Base-by-base conservation (phyloP, 2,888 invertebrate genomes). In the Eupithecia inturbata region DNA sequence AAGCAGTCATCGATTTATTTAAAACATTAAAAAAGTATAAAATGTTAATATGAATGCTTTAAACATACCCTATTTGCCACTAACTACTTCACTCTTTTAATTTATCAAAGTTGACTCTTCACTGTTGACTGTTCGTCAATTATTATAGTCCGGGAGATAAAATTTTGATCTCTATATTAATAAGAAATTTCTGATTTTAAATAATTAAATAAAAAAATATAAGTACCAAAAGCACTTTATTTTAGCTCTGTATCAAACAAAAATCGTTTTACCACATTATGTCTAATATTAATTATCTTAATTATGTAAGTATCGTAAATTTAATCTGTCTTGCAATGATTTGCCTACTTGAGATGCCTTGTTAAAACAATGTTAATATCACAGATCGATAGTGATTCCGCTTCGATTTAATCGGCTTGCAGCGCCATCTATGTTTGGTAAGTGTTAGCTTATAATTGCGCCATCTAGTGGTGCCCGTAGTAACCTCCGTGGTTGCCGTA, bases 401-500 rank as follows among this genome's bases (percentile, higher is more conserved):
- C 75, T 64, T 78, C 76, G 71, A 77, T 77, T 70, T 12, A n/a
- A n/a, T n/a, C n/a, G n/a, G 62, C 67, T 75, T 66, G 64, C 49
- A 84, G 78, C 82, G 89, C 84, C 88, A 88, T 89, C 89, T 91
- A 60, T 70, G 66, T 68, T 68, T 67, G 33, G 69, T 63, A 82
- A 84, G 80, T 83, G 82, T 75, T 70, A 26, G 26, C 66, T 67
- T 74, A 33, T 49, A 39, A 60, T 31, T 84, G 78, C 82, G 87
- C 84, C 88, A 91, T 91, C 92, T 94, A 94, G 89, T 94, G 90
- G 83, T 92, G 87, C 0, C 90, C 87, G 81, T 89, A 86, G 82
- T 90, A 88, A 82, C 87, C 89, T 77, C 83, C 82, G 77, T 88
- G 84, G 70, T 86, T 85, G 67, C 85, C 85, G 82, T 94, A 91